Evolutionary conservation across 2,888 invertebrate species (phyloP), one percentile per base, ranked within the genome.

Genomic region (Eupithecia pulchellata): DNA sequence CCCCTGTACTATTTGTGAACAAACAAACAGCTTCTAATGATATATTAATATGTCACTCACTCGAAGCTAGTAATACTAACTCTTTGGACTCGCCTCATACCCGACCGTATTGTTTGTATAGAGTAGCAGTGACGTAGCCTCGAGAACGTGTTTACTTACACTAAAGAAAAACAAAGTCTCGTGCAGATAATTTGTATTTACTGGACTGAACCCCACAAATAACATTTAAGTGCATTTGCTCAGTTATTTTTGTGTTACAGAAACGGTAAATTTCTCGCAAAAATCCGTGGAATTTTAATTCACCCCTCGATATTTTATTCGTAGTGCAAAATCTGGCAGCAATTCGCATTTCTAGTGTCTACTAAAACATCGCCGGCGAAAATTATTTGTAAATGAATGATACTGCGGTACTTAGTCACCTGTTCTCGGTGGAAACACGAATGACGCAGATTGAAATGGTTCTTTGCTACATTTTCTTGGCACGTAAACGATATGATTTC

Each of bases 1-100:
- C 82, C 75, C 78, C 77, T 82, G 80, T 84, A 83, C 86, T 81
- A 84, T 86, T 78, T 85, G 81, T 85, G 85, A 83, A 83, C 85
- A 87, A 88, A 89, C 88, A 87, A 85, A 83, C 79, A 75, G 74
- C 79, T 75, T 77, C 78, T 79, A 79, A 81, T 75, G 73, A 77
- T 73, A 76, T 75, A 74, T 69, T 72, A 78, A 74, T 74, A 64
- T 71, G 70, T 72, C 71, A 74, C 74, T 77, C 69, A 71, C 73
- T 72, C 65, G 68, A 25, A 66, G 39, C 58, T 58, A 66, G 66
- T 60, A 47, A 55, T 30, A 52, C 25, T 30, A 66, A 25, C 64
- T 68, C 52, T 70, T 70, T 57, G 69, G 74, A 74, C 69, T 73
- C 77, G 77, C 78, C 81, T 80, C 78, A 74, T 79, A 77, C 75